phyloP scores from a whole-genome alignment of 53 echinoderm and acorn worm species.

The Paelopatides confundens region DNA sequence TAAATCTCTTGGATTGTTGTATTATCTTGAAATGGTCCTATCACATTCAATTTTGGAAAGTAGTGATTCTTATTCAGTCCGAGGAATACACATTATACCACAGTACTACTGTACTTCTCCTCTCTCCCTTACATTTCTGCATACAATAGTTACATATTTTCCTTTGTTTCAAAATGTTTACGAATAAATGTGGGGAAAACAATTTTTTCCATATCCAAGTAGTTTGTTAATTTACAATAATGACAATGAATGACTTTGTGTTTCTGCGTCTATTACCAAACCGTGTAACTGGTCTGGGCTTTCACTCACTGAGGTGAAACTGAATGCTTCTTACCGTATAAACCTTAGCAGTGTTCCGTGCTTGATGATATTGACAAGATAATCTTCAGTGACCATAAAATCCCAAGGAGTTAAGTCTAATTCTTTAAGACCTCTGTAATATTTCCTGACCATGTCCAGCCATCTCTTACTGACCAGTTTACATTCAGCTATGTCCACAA shows the following conservation, averaged over 20 bases:
- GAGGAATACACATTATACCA: too few relatives aligned
- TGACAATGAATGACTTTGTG: neutral
- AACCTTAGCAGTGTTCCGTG: slow-evolving; percentile 68
- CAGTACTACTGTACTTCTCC: too few relatives aligned
- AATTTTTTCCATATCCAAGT: too few relatives aligned
- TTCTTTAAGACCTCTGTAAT: slow-evolving; percentile 73
- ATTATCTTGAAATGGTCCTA: too few relatives aligned
- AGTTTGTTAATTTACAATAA: neutral
- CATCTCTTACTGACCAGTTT: slow-evolving; percentile 86
- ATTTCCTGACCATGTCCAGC: slow-evolving; percentile 59
- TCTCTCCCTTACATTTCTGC: too few relatives aligned
- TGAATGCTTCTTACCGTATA: slow-evolving; percentile 66
- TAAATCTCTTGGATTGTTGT: too few relatives aligned
- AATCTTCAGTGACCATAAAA: slow-evolving; percentile 77
- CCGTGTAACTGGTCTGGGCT: too few relatives aligned
- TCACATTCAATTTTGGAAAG: too few relatives aligned
- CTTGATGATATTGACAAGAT: slow-evolving; percentile 69
- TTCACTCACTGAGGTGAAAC: neutral
- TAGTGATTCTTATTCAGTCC: too few relatives aligned
- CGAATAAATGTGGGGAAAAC: too few relatives aligned
- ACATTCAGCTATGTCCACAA: slow-evolving; percentile 68
- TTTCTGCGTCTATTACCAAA: neutral
- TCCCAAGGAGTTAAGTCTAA: slow-evolving; percentile 89
- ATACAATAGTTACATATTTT: too few relatives aligned
- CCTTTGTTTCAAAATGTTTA: too few relatives aligned